Evolutionary conservation across 2,797 vertebrate genomes (phyloP), one percentile per base, ranked within the genome.

Genomic region (Sebastes steindachneri): DNA sequence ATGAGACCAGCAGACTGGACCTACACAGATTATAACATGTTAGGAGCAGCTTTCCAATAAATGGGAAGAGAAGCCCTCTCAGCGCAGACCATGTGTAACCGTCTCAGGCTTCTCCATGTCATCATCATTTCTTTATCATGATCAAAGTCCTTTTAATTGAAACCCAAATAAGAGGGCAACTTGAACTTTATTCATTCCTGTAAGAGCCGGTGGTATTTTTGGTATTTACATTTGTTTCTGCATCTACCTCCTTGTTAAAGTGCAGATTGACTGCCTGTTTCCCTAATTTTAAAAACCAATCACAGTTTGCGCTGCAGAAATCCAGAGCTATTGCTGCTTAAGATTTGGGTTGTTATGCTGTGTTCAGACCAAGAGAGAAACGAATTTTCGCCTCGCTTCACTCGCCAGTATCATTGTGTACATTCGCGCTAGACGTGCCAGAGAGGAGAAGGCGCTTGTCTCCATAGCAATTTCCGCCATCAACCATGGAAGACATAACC

Each of bases 281-380:
- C 14, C 21, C 35, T 14, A 55, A 57, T 68, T 64, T 64, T 28
- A 59, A 68, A 84, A 66, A 45, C 23, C 48, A 48, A 68, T 23
- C 26, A 10, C 7, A 1, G 2, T 68, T 19, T 51, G 3, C 28
- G 28, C 48, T 75, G 5, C 31, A 59, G 37, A 41, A 31, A 29
- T 63, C 29, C 23, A 83, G 45, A 78, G 59, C 21, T 11, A 35
- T 70, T 75, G 26, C 35, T 68, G 62, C 75, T 84, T 48, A 75
- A 86, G 71, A 75, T 86, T 67, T 81, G 62, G 51, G 57, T 73
- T 75, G 73, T 74, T 66, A 41, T 48, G 45, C 45, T 48, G 45
- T 48, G 45, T 48, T 48, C 15, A 48, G 17, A 48, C 45, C 15
- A 48, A 48, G 45, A 9, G 17, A 17, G 7, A 48, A 48, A 0